Evolutionary conservation across 2,113 vertebrate species (phyloP), one percentile per base, ranked within the genome.

Genomic region (Narcine bancroftii): DNA sequence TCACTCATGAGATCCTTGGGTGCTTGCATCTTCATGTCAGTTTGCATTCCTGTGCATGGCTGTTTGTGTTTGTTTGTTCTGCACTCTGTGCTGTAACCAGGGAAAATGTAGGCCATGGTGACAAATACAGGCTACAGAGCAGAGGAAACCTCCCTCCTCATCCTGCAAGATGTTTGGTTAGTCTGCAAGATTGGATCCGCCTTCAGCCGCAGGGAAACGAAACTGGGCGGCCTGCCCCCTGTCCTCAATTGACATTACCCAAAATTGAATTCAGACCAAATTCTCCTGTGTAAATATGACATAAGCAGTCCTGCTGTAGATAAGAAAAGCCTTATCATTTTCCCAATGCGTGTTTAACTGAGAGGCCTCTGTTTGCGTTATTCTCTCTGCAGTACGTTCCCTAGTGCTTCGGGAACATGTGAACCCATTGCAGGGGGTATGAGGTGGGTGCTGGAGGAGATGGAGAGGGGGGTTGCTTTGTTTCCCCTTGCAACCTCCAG

Each of bases 141-240:
- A 36, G 33, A 87, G 36, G n/a, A 60, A 60, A 1, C 53, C 53
- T 36, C 50, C 53, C 50, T 87, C 81, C 81, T 87, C 36, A 60
- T 60, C 81, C 81, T 36, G 81, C 29, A n/a, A 60, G 33, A 87
- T 87, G 81, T 87, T 87, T 87, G 53, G 81, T 21, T 60, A 3
- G 3, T 36, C 19, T 60, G 13, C 56, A 36, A 60, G 21, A 36
- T n/a, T 60, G 53, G n/a, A 60, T 7, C 81, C 53, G 33, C 33
- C 50, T n/a, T 60, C 13, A 83, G 79, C 26, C 45, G 33, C 24
- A 83, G 39, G 7, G 19, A 83, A 17, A 56, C 13, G n/a, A 56
- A 60, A 87, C 50, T 60, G 50, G 81, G 11, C 53, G 4, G 36
- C 50, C 60, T 17, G 50, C n/a, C 79, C n/a, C 53, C 5, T 17